These are phyloP conservation scores for Ctenoplectra terminalis DNA, from an alignment of 1,140 invertebrate genomes.

Conservation along the genomic window DNA sequence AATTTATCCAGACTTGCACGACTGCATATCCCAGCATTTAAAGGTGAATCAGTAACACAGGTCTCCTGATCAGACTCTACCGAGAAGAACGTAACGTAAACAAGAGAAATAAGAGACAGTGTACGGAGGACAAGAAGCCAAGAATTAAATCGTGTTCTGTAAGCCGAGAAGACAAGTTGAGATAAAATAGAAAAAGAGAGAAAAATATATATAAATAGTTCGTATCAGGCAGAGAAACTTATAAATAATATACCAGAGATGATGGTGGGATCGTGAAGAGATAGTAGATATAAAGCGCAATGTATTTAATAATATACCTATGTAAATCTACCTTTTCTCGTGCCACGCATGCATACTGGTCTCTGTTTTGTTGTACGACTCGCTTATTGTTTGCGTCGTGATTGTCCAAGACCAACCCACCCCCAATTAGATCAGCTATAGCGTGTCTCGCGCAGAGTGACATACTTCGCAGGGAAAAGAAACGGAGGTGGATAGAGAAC, in stretches of 20 bases:
- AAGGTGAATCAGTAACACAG: not conserved
- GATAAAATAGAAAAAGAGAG: constrained; percentile 53
- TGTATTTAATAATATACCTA: constrained; percentile 62
- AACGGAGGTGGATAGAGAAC: not conserved
- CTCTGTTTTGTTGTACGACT: constrained; percentile 63
- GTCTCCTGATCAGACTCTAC: constrained; percentile 12
- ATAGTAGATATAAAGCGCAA: constrained; percentile 62
- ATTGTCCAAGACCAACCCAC: constrained; percentile 61
- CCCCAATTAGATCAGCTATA: constrained; percentile 28
- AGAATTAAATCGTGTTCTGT: constrained; percentile 32
- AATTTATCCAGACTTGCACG: too few species aligned
- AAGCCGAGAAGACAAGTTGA: constrained; percentile 54
- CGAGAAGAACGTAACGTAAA: constrained; percentile 48
- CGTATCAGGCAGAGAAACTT: constrained; percentile 53
- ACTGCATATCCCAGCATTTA: too few species aligned
- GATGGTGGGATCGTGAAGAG: constrained; percentile 39
- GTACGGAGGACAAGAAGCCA: constrained; percentile 46
- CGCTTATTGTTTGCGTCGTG: constrained; percentile 37
- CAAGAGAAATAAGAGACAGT: constrained; percentile 56
- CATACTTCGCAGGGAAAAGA: constrained; percentile 16
- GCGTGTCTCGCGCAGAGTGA: constrained; percentile 44
- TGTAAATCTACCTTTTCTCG: constrained; percentile 77
- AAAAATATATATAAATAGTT: constrained; percentile 42
- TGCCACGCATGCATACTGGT: constrained; percentile 78
- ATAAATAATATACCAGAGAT: constrained; percentile 31